phyloP scores from a whole-genome alignment of 2,888 invertebrate genomes.

The Melanophora roralis region DNA sequence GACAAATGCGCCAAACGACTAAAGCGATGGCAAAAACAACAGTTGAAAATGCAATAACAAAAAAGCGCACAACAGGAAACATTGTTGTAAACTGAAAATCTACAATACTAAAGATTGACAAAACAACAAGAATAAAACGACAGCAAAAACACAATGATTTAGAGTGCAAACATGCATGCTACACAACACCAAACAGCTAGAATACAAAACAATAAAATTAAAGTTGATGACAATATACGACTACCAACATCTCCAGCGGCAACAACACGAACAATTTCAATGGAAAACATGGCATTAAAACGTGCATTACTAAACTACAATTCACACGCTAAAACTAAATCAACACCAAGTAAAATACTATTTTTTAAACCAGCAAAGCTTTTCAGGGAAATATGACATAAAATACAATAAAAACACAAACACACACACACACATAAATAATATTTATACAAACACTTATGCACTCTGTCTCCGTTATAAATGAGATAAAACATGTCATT shows the following conservation, averaged over 20 bases:
- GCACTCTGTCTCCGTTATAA: neutral
- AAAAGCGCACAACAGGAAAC: conserved; percentile 13
- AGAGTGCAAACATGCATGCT: conserved; percentile 25
- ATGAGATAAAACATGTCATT: neutral
- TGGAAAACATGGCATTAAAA: conserved; percentile 47
- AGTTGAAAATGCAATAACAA: neutral
- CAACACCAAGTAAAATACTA: conserved; percentile 35
- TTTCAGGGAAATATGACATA: neutral
- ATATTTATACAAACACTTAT: neutral
- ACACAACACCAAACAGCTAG: neutral
- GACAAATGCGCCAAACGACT: conserved; percentile 61
- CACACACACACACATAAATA: neutral
- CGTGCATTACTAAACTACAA: conserved; percentile 43
- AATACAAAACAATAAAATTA: neutral
- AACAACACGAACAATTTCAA: neutral
- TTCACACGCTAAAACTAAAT: conserved; percentile 45
- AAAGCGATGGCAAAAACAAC: conserved; percentile 10
- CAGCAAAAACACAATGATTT: conserved; percentile 37
- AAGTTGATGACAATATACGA: neutral
- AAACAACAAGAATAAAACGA: conserved; percentile 7
- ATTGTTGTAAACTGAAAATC: conserved; percentile 39
- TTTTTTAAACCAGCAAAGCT: neutral
- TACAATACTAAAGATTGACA: conserved; percentile 44
- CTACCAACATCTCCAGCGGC: neutral
- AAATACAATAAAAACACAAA: neutral